Percentiles rank a stretch among this genome's conserved stretches.
These are phyloP conservation scores for Deroplatys truncata DNA, from an alignment of 2,888 invertebrate genomes.

Conservation along the genomic window DNA sequence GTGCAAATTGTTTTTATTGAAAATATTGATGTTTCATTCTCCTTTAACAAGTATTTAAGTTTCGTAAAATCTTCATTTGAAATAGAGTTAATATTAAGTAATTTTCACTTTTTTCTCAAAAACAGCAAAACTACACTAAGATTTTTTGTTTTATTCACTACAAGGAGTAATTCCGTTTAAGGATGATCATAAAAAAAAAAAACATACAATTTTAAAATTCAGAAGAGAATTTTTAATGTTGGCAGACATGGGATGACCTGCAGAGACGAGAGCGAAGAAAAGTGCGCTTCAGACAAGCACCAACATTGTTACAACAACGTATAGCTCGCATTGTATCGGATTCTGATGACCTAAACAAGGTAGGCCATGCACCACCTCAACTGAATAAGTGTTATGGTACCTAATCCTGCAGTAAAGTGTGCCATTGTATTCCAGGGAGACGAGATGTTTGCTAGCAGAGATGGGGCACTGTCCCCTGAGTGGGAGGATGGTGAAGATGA, in stretches of 20 bases:
- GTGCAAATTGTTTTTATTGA: too few relatives aligned
- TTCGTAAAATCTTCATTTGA: too few relatives aligned
- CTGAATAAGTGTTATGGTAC: too few relatives aligned
- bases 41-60: too few relatives aligned
- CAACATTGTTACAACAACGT: background rate
- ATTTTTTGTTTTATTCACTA: too few relatives aligned
- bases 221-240: background rate
- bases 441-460: background rate
- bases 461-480: background rate
- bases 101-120: too few relatives aligned
- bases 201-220: too few relatives aligned
- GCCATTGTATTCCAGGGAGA: background rate
- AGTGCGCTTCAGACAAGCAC: background rate
- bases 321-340: background rate
- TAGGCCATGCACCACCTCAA: background rate
- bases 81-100: too few relatives aligned
- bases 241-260: background rate
- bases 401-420: background rate
- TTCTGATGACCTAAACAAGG: background rate
- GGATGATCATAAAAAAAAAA: too few relatives aligned
- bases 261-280: background rate
- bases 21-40: too few relatives aligned
- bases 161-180: too few relatives aligned
- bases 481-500: background rate
- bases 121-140: too few relatives aligned